These are phyloP conservation scores for Semaprochilodus insignis DNA, from an alignment of 2,797 vertebrate species.

Conservation along the genomic window DNA sequence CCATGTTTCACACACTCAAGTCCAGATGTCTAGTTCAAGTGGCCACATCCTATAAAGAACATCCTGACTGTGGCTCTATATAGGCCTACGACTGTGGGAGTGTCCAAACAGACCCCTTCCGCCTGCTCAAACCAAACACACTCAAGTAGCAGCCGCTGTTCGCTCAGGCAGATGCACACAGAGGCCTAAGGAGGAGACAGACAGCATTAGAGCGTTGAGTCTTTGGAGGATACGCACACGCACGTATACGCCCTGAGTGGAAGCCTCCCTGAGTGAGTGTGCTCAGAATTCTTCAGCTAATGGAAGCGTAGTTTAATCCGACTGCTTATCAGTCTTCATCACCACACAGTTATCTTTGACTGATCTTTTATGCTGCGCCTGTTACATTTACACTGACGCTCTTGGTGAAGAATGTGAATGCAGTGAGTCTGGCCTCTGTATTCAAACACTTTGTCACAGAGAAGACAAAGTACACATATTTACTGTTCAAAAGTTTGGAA, in stretches of 20 bases:
- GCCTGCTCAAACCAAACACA: constrained; percentile 75
- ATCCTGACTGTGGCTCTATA: constrained; percentile 45
- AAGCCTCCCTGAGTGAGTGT: constrained; percentile 55
- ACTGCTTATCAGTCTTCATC: constrained; percentile 43
- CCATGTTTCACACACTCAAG: constrained; percentile 62
- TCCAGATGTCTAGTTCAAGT: constrained; percentile 71
- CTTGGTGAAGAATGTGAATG: constrained; percentile 24
- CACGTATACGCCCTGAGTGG: not conserved
- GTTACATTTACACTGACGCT: not conserved
- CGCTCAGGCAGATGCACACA: constrained; percentile 73
- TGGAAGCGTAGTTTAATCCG: constrained; percentile 63
- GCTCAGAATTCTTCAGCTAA: constrained; percentile 66
- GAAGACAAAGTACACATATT: constrained; percentile 1
- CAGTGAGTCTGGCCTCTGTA: constrained; percentile 12
- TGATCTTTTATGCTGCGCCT: constrained; percentile 25
- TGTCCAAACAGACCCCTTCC: constrained; percentile 69
- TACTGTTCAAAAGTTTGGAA: too few relatives aligned
- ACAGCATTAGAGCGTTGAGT: constrained; percentile 70
- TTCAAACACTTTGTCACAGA: constrained; percentile 8
- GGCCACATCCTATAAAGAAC: constrained; percentile 66
- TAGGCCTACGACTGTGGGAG: constrained; percentile 54
- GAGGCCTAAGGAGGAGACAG: constrained; percentile 70
- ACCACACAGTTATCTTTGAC: constrained; percentile 24
- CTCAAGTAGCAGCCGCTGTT: not conserved
- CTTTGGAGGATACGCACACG: constrained; percentile 63